phyloP scores from a whole-genome alignment of 1,140 invertebrate species.

The Hylyphantes graminicola region DNA sequence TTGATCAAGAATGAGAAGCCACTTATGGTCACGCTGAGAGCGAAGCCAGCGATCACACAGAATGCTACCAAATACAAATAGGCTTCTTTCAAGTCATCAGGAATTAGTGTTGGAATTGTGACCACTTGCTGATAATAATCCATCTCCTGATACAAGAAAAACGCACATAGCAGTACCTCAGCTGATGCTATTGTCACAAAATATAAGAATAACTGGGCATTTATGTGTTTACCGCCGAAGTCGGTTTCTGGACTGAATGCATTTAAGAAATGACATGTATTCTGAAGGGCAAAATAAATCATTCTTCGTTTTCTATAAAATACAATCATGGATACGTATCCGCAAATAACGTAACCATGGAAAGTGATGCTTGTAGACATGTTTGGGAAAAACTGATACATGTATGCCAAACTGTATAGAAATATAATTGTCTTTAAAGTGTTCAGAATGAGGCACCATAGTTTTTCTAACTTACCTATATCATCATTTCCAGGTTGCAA shows the following conservation, averaged over 20 bases:
- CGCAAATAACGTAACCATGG: slow-evolving; percentile 1
- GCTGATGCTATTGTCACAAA: neutral
- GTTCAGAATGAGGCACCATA: neutral
- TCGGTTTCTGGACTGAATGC: neutral
- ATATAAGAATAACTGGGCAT: neutral
- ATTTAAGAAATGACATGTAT: neutral
- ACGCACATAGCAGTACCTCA: neutral
- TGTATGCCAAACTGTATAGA: neutral
- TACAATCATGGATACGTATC: neutral
- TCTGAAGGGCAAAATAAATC: neutral
- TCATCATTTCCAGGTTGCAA: neutral
- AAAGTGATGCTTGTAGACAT: neutral
- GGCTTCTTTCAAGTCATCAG: neutral
- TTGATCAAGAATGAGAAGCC: neutral
- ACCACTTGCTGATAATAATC: neutral
- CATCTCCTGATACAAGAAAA: slow-evolving; percentile 3
- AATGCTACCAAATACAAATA: neutral
- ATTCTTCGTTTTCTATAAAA: slow-evolving; percentile 4
- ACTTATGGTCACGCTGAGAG: neutral
- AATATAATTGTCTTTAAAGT: neutral
- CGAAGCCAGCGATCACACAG: neutral
- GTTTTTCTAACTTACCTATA: neutral
- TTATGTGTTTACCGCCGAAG: neutral
- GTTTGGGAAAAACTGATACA: neutral
- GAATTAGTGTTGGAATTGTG: neutral